These are phyloP conservation scores for Leguminivora glycinivorella DNA, from an alignment of 1,140 invertebrate species.

Conservation along the genomic window DNA sequence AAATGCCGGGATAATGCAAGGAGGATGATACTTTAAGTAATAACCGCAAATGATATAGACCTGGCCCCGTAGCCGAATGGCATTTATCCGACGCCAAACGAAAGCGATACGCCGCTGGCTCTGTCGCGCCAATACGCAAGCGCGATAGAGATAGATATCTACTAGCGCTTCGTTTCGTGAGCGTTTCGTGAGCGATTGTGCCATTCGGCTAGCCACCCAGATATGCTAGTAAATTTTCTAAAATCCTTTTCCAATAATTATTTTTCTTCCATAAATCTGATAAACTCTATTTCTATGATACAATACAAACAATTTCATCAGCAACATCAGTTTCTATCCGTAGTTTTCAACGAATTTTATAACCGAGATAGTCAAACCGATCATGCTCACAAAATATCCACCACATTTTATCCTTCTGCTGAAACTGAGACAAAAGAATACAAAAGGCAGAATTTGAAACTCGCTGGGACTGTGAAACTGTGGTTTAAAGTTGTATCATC, in stretches of 20 bases:
- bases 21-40: background rate
- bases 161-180: no score
- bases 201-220: no score
- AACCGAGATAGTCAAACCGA: background rate
- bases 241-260: background rate
- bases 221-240: no score
- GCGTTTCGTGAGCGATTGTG: no score
- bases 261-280: background rate
- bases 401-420: background rate
- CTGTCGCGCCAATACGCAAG: no score
- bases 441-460: background rate
- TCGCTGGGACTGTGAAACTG: background rate
- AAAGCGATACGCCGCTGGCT: no score
- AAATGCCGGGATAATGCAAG: no score
- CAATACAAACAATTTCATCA: background rate
- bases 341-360: background rate
- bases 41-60: background rate
- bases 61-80: no score
- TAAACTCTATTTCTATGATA: background rate
- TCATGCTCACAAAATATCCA: background rate
- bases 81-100: no score
- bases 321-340: background rate
- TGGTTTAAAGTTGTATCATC: constrained; percentile 5
- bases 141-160: no score
- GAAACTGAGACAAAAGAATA: constrained; percentile 5